Percentiles rank a stretch among this genome's conserved stretches.
Conservation (phyloP, 2,113 vertebrate genomes). For the Charina bottae region DNA sequence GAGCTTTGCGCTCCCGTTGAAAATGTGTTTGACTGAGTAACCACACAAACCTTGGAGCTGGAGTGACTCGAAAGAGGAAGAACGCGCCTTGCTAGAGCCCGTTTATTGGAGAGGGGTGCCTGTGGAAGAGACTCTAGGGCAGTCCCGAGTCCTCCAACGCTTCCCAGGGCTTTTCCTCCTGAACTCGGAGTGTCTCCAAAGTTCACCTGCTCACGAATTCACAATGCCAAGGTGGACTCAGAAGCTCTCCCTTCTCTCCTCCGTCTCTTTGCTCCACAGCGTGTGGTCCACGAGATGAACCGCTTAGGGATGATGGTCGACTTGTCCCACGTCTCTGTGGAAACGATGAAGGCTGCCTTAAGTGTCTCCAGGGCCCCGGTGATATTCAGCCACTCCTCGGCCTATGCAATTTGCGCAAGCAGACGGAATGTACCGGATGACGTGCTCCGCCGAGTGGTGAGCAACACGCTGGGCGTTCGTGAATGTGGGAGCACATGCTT, state of each 20-base stretch:
- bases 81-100: neutral
- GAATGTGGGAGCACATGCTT: neutral
- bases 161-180: no score
- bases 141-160: neutral
- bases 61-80: neutral
- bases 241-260: neutral
- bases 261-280: slow-evolving; percentile 58
- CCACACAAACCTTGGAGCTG: neutral
- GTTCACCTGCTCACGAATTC: neutral
- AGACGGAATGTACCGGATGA: slow-evolving; percentile 87
- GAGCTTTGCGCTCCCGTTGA: no score
- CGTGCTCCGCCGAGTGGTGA: slow-evolving; percentile 84
- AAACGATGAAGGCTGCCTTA: slow-evolving; percentile 83
- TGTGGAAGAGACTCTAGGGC: no score
- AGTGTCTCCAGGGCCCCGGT: slow-evolving; percentile 82
- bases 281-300: slow-evolving; percentile 88
- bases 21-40: no score
- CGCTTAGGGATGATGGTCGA: slow-evolving; percentile 92
- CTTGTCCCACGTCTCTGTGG: slow-evolving; percentile 83
- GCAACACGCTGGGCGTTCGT: neutral
- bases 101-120: neutral
- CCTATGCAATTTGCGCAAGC: slow-evolving; percentile 76
- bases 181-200: neutral
- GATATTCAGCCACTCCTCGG: slow-evolving; percentile 95
- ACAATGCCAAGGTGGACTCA: neutral